These are phyloP conservation scores for Trogon surrucura DNA, from an alignment of 2,113 vertebrate genomes.

Conservation along the genomic window DNA sequence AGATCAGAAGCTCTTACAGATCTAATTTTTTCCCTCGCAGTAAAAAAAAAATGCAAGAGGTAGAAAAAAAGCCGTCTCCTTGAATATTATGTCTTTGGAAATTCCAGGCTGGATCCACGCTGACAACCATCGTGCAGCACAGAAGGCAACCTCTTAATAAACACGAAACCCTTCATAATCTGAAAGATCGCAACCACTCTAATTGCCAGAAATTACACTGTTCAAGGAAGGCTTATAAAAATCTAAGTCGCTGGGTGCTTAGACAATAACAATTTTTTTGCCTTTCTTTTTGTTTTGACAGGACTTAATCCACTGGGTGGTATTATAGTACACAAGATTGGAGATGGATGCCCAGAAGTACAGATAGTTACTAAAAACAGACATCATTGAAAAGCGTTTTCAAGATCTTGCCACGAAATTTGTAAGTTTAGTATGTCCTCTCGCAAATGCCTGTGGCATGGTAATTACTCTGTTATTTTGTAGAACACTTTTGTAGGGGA, in stretches of 20 bases:
- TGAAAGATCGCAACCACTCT: conserved; percentile 51
- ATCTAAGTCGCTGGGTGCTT: background rate
- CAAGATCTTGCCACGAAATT: background rate
- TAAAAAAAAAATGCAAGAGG: background rate
- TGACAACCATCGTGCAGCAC: conserved; percentile 60
- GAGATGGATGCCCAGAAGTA: background rate
- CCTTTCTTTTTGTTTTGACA: background rate
- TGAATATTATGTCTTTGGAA: conserved; percentile 5
- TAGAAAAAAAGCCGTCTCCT: background rate
- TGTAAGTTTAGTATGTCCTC: background rate
- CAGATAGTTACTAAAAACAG: background rate
- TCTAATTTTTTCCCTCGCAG: background rate
- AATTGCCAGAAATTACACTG: conserved; percentile 62
- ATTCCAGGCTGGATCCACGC: conserved; percentile 11
- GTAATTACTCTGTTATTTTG: background rate
- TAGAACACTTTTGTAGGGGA: background rate
- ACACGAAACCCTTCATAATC: conserved; percentile 63
- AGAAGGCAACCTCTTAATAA: conserved; percentile 67
- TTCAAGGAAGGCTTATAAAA: conserved; percentile 5
- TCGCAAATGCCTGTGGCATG: background rate
- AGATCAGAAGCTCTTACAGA: background rate
- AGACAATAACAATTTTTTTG: background rate
- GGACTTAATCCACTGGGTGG: background rate
- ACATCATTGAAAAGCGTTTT: background rate
- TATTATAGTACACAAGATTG: background rate